A percentile compares a stretch with the other conserved stretches of the same genome.
These are phyloP conservation scores for Pristionchus exspectatus DNA, from an alignment of 2,888 invertebrate genomes.

Conservation along the genomic window DNA sequence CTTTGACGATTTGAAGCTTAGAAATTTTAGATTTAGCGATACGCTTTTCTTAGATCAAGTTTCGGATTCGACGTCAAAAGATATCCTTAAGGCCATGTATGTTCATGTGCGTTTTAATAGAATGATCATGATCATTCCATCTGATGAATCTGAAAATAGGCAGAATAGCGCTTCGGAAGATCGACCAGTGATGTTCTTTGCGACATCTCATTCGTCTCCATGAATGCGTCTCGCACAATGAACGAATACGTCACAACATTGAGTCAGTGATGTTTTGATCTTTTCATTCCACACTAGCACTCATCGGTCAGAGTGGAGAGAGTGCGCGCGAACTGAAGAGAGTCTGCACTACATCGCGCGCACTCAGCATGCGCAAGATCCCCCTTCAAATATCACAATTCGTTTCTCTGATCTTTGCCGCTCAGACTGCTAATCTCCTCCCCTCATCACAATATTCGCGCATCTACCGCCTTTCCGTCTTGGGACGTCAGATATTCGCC, in stretches of 20 bases:
- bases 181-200: not conserved
- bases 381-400: not conserved
- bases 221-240: not conserved
- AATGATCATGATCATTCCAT: not conserved
- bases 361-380: not conserved
- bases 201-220: not conserved
- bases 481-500: not conserved
- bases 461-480: not conserved
- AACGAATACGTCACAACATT: not conserved
- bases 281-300: too few relatives aligned
- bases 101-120: too few relatives aligned
- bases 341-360: not conserved
- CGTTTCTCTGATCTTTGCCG: not conserved
- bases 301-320: too few relatives aligned
- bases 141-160: not conserved
- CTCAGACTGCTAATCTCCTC: not conserved
- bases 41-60: too few relatives aligned
- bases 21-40: too few relatives aligned
- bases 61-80: too few relatives aligned
- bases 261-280: too few relatives aligned
- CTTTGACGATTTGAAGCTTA: too few relatives aligned
- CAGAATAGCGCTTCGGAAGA: not conserved
- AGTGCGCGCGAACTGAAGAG: too few relatives aligned
- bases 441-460: not conserved
- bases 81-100: too few relatives aligned